A percentile compares a stretch with the other conserved stretches of the same genome.
These are phyloP conservation scores for Latrodectus elegans DNA, from an alignment of 2,888 invertebrate genomes.

Conservation along the genomic window DNA sequence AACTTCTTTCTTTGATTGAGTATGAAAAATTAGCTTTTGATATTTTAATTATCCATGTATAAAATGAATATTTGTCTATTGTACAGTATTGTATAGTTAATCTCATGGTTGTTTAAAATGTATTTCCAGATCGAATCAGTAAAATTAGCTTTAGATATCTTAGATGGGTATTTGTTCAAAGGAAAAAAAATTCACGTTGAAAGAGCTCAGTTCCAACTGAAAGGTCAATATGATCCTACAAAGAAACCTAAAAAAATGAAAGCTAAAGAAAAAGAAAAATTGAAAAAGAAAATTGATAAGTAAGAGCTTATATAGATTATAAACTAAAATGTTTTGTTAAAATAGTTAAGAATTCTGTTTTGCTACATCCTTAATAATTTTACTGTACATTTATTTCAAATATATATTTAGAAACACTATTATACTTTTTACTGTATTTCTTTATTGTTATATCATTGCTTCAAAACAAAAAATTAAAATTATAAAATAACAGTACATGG, in stretches of 20 bases:
- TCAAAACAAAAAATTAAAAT: too few species aligned
- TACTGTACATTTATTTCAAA: too few species aligned
- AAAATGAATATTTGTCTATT: too few species aligned
- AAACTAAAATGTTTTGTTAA: too few species aligned
- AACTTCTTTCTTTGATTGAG: constrained; percentile 80
- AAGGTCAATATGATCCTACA: constrained; percentile 92
- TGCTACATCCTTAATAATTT: too few species aligned
- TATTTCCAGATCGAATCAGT: constrained; percentile 88
- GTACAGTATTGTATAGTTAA: too few species aligned
- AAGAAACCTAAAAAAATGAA: constrained; percentile 93
- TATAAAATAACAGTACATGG: too few species aligned
- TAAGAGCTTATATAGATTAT: constrained; percentile 73
- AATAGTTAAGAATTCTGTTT: too few species aligned
- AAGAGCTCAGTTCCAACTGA: constrained; percentile 93
- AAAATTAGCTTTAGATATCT: constrained; percentile 89
- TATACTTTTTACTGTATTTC: too few species aligned
- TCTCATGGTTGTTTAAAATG: not conserved
- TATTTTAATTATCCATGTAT: constrained; percentile 89
- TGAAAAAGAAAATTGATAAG: constrained; percentile 94
- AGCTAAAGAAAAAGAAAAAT: constrained; percentile 88
- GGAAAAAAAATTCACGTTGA: constrained; percentile 88
- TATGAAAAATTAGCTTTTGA: constrained; percentile 94
- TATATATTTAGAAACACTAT: too few species aligned
- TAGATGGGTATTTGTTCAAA: constrained; percentile 89
- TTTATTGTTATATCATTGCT: too few species aligned